These are phyloP conservation scores for Porites lutea DNA, from an alignment of 64 coral and sea anemone species.

Conservation along the genomic window DNA sequence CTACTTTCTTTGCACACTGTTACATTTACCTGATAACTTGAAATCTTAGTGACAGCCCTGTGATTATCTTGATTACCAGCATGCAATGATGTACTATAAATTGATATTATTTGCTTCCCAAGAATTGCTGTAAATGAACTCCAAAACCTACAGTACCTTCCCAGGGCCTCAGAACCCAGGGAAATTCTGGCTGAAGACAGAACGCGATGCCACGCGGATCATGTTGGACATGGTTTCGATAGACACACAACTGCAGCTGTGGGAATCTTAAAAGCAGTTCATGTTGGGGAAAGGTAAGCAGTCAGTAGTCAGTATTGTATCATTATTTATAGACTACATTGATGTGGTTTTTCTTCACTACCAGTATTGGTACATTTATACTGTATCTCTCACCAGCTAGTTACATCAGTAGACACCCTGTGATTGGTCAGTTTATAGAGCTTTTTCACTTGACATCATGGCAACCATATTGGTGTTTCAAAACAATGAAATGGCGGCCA, in stretches of 20 bases:
- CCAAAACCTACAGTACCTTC: slow-evolving; percentile 96
- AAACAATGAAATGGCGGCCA: too few relatives aligned
- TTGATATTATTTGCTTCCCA: neutral
- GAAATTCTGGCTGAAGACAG: slow-evolving; percentile 95
- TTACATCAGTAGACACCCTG: too few relatives aligned
- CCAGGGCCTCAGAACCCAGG: slow-evolving; percentile 87
- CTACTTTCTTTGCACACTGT: too few relatives aligned
- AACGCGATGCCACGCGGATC: slow-evolving; percentile 96
- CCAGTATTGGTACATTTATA: too few relatives aligned
- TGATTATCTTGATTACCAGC: neutral
- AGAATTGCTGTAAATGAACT: slow-evolving; percentile 97
- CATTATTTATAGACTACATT: too few relatives aligned
- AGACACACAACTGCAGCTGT: slow-evolving; percentile 96
- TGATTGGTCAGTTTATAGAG: too few relatives aligned
- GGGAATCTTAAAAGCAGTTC: slow-evolving; percentile 94
- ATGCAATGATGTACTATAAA: neutral
- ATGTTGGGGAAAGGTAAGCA: slow-evolving; percentile 86
- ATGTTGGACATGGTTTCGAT: slow-evolving; percentile 98
- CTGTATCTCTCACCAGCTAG: too few relatives aligned
- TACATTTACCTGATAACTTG: too few relatives aligned
- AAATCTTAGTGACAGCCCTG: too few relatives aligned
- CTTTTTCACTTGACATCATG: too few relatives aligned
- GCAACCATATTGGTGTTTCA: too few relatives aligned
- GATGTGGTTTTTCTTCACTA: too few relatives aligned
- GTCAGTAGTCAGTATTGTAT: neutral